These are phyloP conservation scores for Cheilinus undulatus DNA, from an alignment of 2,113 vertebrate genomes.

Conservation along the genomic window DNA sequence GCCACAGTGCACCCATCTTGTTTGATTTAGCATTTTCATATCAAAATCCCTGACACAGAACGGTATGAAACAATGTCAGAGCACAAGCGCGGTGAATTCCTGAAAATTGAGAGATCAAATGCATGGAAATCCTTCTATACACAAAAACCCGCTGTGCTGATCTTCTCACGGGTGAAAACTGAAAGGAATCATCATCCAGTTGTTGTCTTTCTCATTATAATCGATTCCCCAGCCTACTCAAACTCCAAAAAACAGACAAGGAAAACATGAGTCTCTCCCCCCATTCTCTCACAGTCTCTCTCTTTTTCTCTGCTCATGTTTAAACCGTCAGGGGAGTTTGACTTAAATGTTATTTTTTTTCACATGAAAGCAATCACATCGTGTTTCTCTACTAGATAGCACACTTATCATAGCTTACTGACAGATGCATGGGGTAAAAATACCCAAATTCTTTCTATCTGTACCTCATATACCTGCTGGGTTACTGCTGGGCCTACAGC, in stretches of 20 bases:
- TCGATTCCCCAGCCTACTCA: constrained; percentile 44
- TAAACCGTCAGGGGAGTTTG: constrained; percentile 27
- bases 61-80: background rate
- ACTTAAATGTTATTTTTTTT: constrained; percentile 37
- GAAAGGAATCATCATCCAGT: constrained; percentile 39
- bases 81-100: constrained; percentile 1
- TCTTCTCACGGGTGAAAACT: constrained; percentile 51
- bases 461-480: background rate
- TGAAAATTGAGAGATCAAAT: constrained; percentile 44
- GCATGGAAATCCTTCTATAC: constrained; percentile 22
- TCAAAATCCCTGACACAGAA: constrained; percentile 11
- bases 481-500: constrained; percentile 1
- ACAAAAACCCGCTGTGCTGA: constrained; percentile 33
- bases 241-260: constrained; percentile 49
- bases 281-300: constrained; percentile 12
- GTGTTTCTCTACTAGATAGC: background rate
- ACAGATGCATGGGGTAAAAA: background rate
- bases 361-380: constrained; percentile 27
- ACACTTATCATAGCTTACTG: constrained; percentile 12
- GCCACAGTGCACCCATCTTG: background rate
- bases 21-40: constrained; percentile 29
- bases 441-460: constrained; percentile 19
- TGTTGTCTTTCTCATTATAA: constrained; percentile 58
- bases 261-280: constrained; percentile 56
- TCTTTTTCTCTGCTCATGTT: constrained; percentile 50